Base-by-base conservation (phyloP, 1,140 invertebrate genomes). In the Drosophila varians region DNA sequence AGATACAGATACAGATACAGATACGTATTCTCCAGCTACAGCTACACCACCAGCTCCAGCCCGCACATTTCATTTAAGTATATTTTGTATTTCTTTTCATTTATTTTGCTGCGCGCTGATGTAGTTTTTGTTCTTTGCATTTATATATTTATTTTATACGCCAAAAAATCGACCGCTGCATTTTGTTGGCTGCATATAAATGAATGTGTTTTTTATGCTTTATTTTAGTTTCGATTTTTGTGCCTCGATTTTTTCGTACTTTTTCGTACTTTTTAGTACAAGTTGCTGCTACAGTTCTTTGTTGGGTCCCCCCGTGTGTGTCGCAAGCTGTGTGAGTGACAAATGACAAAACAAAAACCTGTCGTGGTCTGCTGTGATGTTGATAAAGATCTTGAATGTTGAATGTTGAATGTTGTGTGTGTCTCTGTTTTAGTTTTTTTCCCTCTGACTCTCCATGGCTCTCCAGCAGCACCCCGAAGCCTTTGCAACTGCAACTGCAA, bases 321-420 rank as follows among this genome's bases (percentile, higher is more conserved):
- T 87, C 74, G 69, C 86, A 87, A 90, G 75, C 88, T 90, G 87
- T 88, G 87, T 90, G 87, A 90, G 87, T 90, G 87, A 90, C 87
- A 90, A 90, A 90, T 90, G 87, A 90, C 87, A 90, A 90, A 90
- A 90, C 72, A 90, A 90, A 90, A 90, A 90, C 87, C 87, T 90
- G 87, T 90, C 87, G 87, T 90, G 87, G 78, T 77, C 78, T 65
- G 60, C 56, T 70, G 62, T 74, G 74, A 60, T 78, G 79, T 61
- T 86, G 87, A 90, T 90, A 90, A 89, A 90, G 87, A 90, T 90
- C 87, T 77, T 68, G 73, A 51, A 36, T n/a, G n/a, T n/a, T n/a
- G n/a, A n/a, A n/a, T 62, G 36, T 40, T 47, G 21, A 49, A 34
- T 62, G 36, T 38, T 48, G 23, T 48, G 25, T 56, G 57, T 19